Evolutionary conservation across 2,888 invertebrate genomes (phyloP).

Genomic region (Rotaria sp.): DNA sequence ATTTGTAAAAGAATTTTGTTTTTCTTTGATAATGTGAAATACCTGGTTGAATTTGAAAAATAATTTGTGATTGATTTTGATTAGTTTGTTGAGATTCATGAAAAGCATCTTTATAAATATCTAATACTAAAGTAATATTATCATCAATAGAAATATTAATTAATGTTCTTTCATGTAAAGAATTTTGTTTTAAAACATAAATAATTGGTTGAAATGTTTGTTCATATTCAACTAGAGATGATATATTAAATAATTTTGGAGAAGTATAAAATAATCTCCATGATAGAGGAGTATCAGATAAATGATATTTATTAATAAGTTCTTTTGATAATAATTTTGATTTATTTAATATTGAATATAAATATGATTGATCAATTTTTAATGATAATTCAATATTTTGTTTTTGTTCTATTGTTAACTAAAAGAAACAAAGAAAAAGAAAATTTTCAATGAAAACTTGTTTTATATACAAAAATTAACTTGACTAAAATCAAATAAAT

Average conservation of each 20-base stretch:
- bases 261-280: conserved; percentile 6
- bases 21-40: neutral
- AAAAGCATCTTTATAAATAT: neutral
- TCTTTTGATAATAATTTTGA: neutral
- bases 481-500: neutral
- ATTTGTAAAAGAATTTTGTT: too few relatives aligned
- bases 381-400: neutral
- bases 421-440: too few relatives aligned
- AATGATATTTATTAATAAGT: neutral
- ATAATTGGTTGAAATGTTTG: neutral
- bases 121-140: neutral
- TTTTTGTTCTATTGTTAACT: neutral
- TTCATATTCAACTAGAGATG: neutral
- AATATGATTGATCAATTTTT: neutral
- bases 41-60: neutral
- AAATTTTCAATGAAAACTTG: too few relatives aligned
- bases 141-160: neutral
- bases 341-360: neutral
- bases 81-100: neutral
- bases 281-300: neutral
- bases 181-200: neutral
- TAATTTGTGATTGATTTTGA: neutral
- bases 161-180: neutral
- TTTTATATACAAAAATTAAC: too few relatives aligned
- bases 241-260: neutral